Conservation (phyloP, 2,113 vertebrate species). For the Lepisosteus oculatus region DNA sequence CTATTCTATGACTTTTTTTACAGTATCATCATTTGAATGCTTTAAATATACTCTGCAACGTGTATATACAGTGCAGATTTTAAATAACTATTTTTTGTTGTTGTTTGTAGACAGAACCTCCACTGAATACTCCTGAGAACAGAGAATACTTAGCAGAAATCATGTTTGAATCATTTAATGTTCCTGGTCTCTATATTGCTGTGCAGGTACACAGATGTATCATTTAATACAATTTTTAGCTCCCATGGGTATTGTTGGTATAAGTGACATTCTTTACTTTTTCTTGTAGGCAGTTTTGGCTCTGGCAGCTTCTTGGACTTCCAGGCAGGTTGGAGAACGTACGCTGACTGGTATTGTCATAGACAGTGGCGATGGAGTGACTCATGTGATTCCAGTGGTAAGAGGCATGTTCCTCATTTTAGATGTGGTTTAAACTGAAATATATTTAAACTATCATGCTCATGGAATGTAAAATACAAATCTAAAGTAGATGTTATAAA, state of each 20-base stretch:
- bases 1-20: not conserved
- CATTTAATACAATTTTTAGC: not conserved
- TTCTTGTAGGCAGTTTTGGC: slow-evolving; percentile 74
- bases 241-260: too few species aligned
- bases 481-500: too few species aligned
- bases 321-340: slow-evolving; percentile 77
- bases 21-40: not conserved
- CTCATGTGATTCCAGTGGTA: slow-evolving; percentile 84
- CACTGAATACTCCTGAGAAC: slow-evolving; percentile 84
- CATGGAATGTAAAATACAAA: too few species aligned
- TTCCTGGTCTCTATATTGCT: slow-evolving; percentile 85
- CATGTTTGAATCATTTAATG: slow-evolving; percentile 87
- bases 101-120: slow-evolving; percentile 76
- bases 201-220: slow-evolving; percentile 71
- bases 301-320: slow-evolving; percentile 82
- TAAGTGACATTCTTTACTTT: not conserved
- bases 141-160: slow-evolving; percentile 88
- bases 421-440: too few species aligned
- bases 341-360: slow-evolving; percentile 81
- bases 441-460: too few species aligned
- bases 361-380: slow-evolving; percentile 84
- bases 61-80: not conserved
- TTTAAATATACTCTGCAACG: too few species aligned
- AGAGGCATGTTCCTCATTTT: slow-evolving; percentile 12
- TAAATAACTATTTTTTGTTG: not conserved